phyloP scores from a whole-genome alignment of 2,888 invertebrate species.

The Cabera pusaria region DNA sequence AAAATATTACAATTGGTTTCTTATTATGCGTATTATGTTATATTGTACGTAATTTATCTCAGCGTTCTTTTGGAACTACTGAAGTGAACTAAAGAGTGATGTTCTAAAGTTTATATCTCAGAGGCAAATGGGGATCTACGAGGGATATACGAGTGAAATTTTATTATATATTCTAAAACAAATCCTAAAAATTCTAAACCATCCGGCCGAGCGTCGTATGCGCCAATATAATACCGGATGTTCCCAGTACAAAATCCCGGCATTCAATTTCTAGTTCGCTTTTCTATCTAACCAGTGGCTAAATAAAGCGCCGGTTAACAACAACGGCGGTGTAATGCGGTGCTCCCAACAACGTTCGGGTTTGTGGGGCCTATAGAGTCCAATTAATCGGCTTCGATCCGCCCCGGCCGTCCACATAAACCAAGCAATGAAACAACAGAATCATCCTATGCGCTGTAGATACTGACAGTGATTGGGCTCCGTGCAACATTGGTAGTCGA shows the following conservation, averaged over 20 bases:
- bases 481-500: slow-evolving; percentile 3
- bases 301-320: slow-evolving; percentile 44
- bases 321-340: slow-evolving; percentile 43
- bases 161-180: slow-evolving; percentile 1
- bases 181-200: not conserved
- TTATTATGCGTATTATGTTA: no score
- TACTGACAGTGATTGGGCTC: slow-evolving; percentile 19
- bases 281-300: slow-evolving; percentile 24
- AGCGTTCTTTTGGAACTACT: no score
- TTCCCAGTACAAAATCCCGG: slow-evolving; percentile 20
- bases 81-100: no score
- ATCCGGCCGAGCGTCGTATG: not conserved
- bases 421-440: slow-evolving; percentile 45
- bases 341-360: slow-evolving; percentile 47
- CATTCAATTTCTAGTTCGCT: slow-evolving; percentile 24
- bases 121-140: no score
- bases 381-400: slow-evolving; percentile 60
- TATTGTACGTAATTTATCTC: no score
- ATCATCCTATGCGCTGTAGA: slow-evolving; percentile 34
- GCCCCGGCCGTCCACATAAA: slow-evolving; percentile 46
- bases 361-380: slow-evolving; percentile 51
- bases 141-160: no score
- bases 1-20: no score
- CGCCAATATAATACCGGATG: slow-evolving; percentile 12
- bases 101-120: no score